Evolutionary conservation across 2,797 vertebrate species (phyloP), one percentile per base, ranked within the genome.

Genomic region (Pangasius mekongensis): DNA sequence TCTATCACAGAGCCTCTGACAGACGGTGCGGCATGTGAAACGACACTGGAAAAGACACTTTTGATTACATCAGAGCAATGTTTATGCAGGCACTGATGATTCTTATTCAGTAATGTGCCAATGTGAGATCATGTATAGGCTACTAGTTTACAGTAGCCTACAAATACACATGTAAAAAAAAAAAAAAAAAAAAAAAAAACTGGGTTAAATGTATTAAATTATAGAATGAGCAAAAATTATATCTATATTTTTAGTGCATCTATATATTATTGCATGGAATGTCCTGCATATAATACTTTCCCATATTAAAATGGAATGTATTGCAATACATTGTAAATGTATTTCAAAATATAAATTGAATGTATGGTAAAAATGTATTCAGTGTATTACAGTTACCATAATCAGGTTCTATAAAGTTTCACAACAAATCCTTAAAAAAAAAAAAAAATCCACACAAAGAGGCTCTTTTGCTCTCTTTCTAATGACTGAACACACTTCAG

Each of bases 1-100:
- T 96, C 94, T 92, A 94, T 95, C 94, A 94, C 91, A 43, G 86
- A 94, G 93, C 93, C 94, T 84, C 94, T 94, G 93, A 94, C 91
- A 94, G 93, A 94, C 93, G 92, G 90, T 91, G 84, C 82, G 82
- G 91, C 90, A 93, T 89, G 92, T 91, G 87, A 89, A 93, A 89
- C 66, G 84, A 91, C 90, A 91, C 58, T 85, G 85, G 77, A 90
- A 93, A 89, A 91, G 90, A 91, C 92, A 94, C 83, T 91, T 89
- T 87, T 91, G 89, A 92, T 88, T 92, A 89, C 87, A 93, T 85
- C 89, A 87, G 78, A 74, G 81, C 76, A 76, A 87, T 69, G 87
- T 90, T 87, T 90, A 84, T 84, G 20, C 87, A 86, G 69, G 80
- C 80, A 60, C 33, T 82, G 78, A 73, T 81, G 77, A 87, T 84